Evolutionary conservation across 2,113 vertebrate species (phyloP), one percentile per base, ranked within the genome.

Genomic region (Paraplagusia blochii): DNA sequence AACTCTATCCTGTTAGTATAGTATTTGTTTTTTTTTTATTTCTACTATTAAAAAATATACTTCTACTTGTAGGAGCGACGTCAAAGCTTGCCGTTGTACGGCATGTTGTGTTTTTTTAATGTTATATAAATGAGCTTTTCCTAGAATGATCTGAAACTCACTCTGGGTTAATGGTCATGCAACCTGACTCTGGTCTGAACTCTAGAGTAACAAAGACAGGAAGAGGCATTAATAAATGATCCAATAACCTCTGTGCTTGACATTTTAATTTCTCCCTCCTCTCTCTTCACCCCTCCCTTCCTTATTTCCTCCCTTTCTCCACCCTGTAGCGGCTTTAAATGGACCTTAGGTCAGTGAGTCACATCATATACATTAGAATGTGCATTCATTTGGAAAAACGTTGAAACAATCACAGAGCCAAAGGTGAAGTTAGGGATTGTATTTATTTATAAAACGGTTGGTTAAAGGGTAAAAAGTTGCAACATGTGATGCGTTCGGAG

Each of bases 221-320:
- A 91, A 91, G 77, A 77, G 64, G 38, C 74, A 76, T 81, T 85
- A 87, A 90, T 86, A 81, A 84, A 83, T 80, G 76, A 86, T 83
- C 72, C 87, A 87, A 89, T 85, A 79, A 80, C 74, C 74, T 49
- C 56, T 44, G 44, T 8, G 39, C 55, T 63, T 44, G 69, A 74
- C 73, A 68, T 54, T 45, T 69, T 49, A 34, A 29, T 29, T 29
- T 17, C 57, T 66, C 56, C 62, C 57, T 16, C 34, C 36, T n/a
- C n/a, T 11, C 15, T 0, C 8, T 9, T 14, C 7, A 14, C 58
- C 53, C 40, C 13, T 44, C 58, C 33, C 47, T 53, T 4, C 29
- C 11, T 50, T 9, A 36, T 39, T 36, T 11, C 7, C 16, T 12
- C 47, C 49, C n/a, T 29, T 16, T 8, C 50, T 17, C 33, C 49